These are phyloP conservation scores for Tichodroma muraria DNA, from an alignment of 2,113 vertebrate species.

Conservation along the genomic window DNA sequence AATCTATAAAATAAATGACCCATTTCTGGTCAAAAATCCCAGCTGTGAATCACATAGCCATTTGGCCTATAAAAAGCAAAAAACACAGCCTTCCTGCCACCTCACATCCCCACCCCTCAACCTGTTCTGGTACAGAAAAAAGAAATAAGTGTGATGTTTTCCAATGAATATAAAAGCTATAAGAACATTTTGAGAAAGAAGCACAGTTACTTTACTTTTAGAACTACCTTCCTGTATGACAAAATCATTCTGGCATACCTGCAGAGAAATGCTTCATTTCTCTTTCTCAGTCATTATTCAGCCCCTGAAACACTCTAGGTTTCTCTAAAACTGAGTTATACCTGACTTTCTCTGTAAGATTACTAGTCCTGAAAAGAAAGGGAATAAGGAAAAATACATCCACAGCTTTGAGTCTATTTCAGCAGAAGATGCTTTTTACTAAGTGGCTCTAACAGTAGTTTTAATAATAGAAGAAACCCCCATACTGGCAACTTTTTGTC, in stretches of 20 bases:
- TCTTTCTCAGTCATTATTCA: background rate
- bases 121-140: background rate
- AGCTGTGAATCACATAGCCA: background rate
- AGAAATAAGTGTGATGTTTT: background rate
- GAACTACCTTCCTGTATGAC: background rate
- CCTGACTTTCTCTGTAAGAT: background rate
- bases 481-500: background rate
- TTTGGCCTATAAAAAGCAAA: background rate
- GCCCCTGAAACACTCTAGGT: background rate
- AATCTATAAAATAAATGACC: slow-evolving; percentile 18
- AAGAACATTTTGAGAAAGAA: background rate
- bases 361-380: background rate
- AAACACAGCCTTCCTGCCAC: background rate
- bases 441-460: background rate
- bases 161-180: background rate
- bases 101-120: background rate
- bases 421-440: background rate
- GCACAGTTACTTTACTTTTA: background rate
- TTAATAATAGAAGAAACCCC: background rate
- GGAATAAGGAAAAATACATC: background rate
- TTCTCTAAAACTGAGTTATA: background rate
- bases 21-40: slow-evolving; percentile 14
- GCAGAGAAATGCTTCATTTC: background rate
- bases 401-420: background rate
- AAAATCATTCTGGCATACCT: background rate